Percentiles rank a stretch among this genome's conserved stretches.
Evolutionary conservation across 2,888 invertebrate species (phyloP).

Genomic region (Trisateles emortualis): DNA sequence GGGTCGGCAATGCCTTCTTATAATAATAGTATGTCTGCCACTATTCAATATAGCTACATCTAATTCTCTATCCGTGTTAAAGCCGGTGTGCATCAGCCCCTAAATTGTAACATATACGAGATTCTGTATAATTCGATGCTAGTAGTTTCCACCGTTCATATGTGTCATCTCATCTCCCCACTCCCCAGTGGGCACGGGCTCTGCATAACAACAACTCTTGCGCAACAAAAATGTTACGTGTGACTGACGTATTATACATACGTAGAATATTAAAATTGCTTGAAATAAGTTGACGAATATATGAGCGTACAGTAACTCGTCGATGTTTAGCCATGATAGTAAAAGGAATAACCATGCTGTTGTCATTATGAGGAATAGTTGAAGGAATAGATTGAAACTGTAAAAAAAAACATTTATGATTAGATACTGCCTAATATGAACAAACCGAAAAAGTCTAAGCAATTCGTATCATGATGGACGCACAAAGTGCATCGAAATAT

Average conservation of each 20-base stretch:
- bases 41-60: conserved; percentile 21
- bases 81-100: conserved; percentile 19
- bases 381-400: conserved; percentile 93
- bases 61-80: conserved; percentile 30
- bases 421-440: no score
- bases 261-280: conserved; percentile 91
- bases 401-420: no score
- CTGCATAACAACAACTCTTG: conserved; percentile 93
- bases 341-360: conserved; percentile 92
- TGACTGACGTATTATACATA: conserved; percentile 92
- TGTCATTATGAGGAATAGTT: conserved; percentile 91
- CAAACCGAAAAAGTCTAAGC: no score
- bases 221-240: conserved; percentile 92
- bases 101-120: conserved; percentile 21
- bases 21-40: no score
- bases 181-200: conserved; percentile 91
- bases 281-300: conserved; percentile 92
- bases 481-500: no score
- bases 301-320: conserved; percentile 91
- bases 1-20: conserved; percentile 4
- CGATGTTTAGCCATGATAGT: conserved; percentile 91
- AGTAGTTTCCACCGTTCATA: conserved; percentile 90
- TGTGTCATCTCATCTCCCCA: conserved; percentile 97
- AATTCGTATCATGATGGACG: no score
- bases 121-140: conserved; percentile 30